Percentiles rank a stretch among this genome's conserved stretches.
phyloP scores from a whole-genome alignment of 1,140 invertebrate genomes.

The Cydia fagiglandana region DNA sequence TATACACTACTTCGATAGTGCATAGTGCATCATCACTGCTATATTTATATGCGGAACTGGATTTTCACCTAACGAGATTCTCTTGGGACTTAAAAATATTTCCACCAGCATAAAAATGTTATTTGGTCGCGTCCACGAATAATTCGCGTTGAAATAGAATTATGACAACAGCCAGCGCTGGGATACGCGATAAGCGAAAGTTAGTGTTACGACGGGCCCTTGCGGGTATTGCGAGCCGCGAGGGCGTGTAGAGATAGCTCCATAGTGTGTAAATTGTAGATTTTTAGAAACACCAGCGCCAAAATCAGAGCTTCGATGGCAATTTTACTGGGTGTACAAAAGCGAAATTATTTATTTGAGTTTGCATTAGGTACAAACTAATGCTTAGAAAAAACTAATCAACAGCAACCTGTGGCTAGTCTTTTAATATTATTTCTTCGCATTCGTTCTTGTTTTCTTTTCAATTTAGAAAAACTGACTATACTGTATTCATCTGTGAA shows the following conservation, averaged over 20 bases:
- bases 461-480: neutral
- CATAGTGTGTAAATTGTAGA: neutral
- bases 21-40: too few species aligned
- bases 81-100: conserved; percentile 16
- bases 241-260: neutral
- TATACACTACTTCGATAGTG: too few species aligned
- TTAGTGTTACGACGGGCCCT: conserved; percentile 29
- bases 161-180: conserved; percentile 23
- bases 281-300: neutral
- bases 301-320: neutral
- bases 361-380: too few species aligned
- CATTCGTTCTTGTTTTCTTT: too few species aligned
- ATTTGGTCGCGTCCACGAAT: conserved; percentile 25
- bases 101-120: conserved; percentile 14
- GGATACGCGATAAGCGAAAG: conserved; percentile 33
- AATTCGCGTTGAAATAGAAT: conserved; percentile 27
- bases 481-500: neutral
- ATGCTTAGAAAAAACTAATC: too few species aligned
- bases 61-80: neutral
- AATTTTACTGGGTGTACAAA: too few species aligned
- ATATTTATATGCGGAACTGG: neutral
- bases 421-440: too few species aligned
- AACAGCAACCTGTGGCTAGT: too few species aligned
- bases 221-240: conserved; percentile 1
- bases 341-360: too few species aligned